Evolutionary conservation across 2,113 vertebrate genomes (phyloP), one percentile per base, ranked within the genome.

Genomic region (Psilopsiagon aurifrons): DNA sequence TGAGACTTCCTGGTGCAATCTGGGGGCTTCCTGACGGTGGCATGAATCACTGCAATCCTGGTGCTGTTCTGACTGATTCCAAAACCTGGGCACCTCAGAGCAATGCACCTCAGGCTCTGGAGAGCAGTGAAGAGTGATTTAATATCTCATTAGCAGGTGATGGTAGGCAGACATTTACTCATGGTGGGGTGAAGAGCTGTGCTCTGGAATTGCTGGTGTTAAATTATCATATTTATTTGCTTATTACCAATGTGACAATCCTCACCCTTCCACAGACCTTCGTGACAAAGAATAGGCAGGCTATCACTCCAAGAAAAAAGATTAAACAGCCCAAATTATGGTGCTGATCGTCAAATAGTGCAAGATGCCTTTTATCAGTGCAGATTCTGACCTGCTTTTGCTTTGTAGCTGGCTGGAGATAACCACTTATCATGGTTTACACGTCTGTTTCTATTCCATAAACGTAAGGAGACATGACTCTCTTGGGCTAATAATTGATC

Each of bases 401-500:
- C 80, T 84, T 74, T 33, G 64, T 78, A 67, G 46, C 55, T 55
- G 64, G 13, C 64, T 86, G 60, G 49, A 83, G 46, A 76, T 83
- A 89, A 91, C 74, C 35, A 66, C 64, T 84, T 80, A 25, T 35
- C 64, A n/a, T 39, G 82, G 81, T 95, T 97, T 97, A 74, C 60
- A 7, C 47, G 49, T 23, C 76, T 8, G 10, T 92, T 97, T 76
- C 87, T 59, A 41, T 95, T 95, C 81, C 69, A 86, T 78, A 91
- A 91, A 90, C 47, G 6, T 52, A 37, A 54, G 28, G 46, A 67
- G 46, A 28, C 87, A 93, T 52, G 20, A 27, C 71, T 91, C 39
- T 88, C 67, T 35, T 62, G 25, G 82, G 70, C 94, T 97, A 88
- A 92, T 87, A 92, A 92, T 83, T 93, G 62, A 75, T 95, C 91